Evolutionary conservation across 2,888 invertebrate genomes (phyloP).

Genomic region (Autographa gamma): DNA sequence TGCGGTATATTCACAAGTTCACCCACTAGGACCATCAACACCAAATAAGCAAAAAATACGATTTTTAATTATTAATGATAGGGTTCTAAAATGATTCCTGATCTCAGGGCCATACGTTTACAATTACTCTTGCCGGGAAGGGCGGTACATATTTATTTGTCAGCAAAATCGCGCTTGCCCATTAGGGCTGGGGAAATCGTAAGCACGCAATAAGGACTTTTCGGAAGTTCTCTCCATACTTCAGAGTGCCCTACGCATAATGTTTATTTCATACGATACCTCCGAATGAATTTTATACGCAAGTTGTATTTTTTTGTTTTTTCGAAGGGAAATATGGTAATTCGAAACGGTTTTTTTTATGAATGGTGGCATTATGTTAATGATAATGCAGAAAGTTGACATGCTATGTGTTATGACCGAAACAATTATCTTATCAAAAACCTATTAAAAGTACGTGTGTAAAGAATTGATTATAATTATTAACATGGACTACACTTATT

Average conservation of each 20-base stretch:
- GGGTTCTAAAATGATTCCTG: conserved; percentile 9
- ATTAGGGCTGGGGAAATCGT: conserved; percentile 79
- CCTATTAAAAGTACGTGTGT: not conserved
- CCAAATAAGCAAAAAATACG: not conserved
- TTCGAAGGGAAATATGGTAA: conserved; percentile 12
- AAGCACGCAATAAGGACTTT: conserved; percentile 83
- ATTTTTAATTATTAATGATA: not conserved
- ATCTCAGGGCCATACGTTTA: conserved; percentile 68
- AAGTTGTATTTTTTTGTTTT: conserved; percentile 17
- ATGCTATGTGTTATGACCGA: not conserved
- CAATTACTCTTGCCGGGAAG: conserved; percentile 76
- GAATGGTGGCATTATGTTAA: conserved; percentile 13
- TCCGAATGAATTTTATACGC: conserved; percentile 46
- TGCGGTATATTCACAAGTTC: no score
- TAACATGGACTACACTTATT: not conserved
- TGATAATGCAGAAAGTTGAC: conserved; percentile 6
- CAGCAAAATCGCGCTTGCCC: conserved; percentile 83
- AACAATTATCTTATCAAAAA: not conserved
- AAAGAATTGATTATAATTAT: not conserved
- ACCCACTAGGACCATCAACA: no score
- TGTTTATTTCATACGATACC: conserved; percentile 72
- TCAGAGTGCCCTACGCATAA: conserved; percentile 64
- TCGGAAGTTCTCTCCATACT: conserved; percentile 69
- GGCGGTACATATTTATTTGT: conserved; percentile 85
- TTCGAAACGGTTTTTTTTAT: conserved; percentile 6